phyloP scores from a whole-genome alignment of 2,797 vertebrate genomes.

The Megaceryle alcyon region DNA sequence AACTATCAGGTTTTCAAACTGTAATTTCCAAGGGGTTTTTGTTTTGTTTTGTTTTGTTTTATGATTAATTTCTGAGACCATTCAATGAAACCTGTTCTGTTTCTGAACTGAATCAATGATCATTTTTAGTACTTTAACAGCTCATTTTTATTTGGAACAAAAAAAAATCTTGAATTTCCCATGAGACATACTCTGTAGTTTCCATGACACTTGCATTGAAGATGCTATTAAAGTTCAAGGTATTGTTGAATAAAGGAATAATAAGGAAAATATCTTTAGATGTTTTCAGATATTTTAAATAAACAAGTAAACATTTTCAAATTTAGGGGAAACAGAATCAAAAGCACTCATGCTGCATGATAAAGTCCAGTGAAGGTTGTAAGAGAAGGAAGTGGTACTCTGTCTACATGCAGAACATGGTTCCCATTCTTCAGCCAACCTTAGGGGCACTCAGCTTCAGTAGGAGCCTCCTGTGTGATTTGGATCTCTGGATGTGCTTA shows the following conservation, averaged over 20 bases:
- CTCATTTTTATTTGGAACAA: not conserved
- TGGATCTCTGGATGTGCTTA: not conserved
- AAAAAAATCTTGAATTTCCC: not conserved
- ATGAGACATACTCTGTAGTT: not conserved
- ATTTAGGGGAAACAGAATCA: not conserved
- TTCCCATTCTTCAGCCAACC: not conserved
- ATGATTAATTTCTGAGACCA: not conserved
- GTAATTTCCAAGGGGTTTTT: not conserved
- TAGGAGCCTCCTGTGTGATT: not conserved
- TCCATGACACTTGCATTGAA: not conserved
- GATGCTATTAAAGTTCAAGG: not conserved
- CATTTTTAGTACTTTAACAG: not conserved
- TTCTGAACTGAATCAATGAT: not conserved
- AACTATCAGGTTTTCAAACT: not conserved
- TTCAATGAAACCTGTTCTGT: not conserved
- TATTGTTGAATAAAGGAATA: not conserved
- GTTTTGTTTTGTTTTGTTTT: not conserved
- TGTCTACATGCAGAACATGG: not conserved
- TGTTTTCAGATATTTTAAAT: not conserved
- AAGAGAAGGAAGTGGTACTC: not conserved
- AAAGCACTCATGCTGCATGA: not conserved
- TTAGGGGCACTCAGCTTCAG: not conserved
- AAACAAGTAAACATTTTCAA: not conserved
- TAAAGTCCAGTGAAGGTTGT: not conserved
- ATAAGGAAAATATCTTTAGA: not conserved